Evolutionary conservation across 2,113 vertebrate species (phyloP), one percentile per base, ranked within the genome.

Genomic region (Cyprinodon brontotheroides): DNA sequence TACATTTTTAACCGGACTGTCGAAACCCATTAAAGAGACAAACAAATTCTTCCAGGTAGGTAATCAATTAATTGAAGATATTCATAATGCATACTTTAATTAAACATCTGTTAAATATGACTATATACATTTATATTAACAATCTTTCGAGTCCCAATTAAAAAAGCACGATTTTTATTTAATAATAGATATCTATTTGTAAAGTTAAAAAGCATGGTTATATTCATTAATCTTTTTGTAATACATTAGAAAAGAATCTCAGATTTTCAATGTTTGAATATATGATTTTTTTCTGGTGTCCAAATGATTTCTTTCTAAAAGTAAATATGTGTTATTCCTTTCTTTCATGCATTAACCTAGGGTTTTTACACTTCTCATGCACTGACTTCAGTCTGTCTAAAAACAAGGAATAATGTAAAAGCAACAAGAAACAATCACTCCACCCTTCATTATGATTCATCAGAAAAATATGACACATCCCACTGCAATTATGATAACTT

Each of bases 21-120:
- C 11, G 17, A 4, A 48, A 36, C 48, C 0, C n/a, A 38, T 47
- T 47, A 65, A 76, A 82, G 7, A 50, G 37, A 40, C 3, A 11
- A 4, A 69, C 68, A 60, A 47, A 0, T 29, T 41, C 74, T 59
- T 61, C 5, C 61, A 22, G 80, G 85, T 89, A 73, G 81, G 87
- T 78, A 43, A 45, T 15, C 5, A 3, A 20, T 57, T 57, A 57
- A 17, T 15, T 17, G 5, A 4, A n/a, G 5, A 4, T 59, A 29
- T 50, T 17, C 15, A 13, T 50, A 50, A 7, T 50, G 15, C 12
- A 17, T 50, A 50, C 48, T 17, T 50, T 8, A 11, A 45, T 45
- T 11, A 45, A 45, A 45, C 43, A 45, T 11, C 9, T 45, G 6
- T 45, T 45, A 2, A 11, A 29, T 29, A 29, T 29, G 29, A 29